Percentiles rank a stretch among this genome's conserved stretches.
Conservation (phyloP, 2,113 vertebrate species). For the Xenus cinereus region DNA sequence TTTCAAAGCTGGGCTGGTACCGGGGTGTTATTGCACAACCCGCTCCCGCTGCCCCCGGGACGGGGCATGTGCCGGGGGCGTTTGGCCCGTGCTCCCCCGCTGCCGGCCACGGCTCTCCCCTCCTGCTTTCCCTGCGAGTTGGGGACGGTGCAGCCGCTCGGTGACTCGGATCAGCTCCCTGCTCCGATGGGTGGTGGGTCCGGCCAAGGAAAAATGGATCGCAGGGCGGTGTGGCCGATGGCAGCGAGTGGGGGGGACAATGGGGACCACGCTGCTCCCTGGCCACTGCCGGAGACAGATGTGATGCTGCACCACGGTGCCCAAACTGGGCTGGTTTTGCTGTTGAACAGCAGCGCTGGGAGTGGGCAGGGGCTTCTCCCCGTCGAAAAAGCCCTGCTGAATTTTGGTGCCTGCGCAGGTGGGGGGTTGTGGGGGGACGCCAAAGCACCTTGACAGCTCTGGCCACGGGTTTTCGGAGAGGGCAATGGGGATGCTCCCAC, state of each 20-base stretch:
- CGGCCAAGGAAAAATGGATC: fast-evolving
- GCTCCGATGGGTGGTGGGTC: fast-evolving
- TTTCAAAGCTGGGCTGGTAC: constrained; percentile 40
- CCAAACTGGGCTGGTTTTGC: background rate
- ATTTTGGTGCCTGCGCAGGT: fast-evolving
- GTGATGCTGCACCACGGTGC: fast-evolving
- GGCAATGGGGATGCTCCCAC: background rate
- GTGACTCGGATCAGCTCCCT: background rate
- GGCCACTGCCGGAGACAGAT: fast-evolving
- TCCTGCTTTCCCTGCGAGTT: fast-evolving
- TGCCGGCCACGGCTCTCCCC: background rate
- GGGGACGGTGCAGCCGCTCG: background rate
- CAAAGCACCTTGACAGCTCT: background rate
- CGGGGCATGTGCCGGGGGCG: background rate
- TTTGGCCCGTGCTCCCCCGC: background rate
- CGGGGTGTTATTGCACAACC: background rate
- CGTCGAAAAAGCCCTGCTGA: fast-evolving
- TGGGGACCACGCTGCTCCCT: background rate
- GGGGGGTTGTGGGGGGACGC: background rate
- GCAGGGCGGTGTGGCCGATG: fast-evolving
- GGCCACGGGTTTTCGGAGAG: fast-evolving
- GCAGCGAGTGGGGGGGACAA: fast-evolving
- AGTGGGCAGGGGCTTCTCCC: fast-evolving
- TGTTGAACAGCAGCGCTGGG: fast-evolving
- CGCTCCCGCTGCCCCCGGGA: background rate